phyloP scores from a whole-genome alignment of 2,888 invertebrate species.

The Tridacna gigas region DNA sequence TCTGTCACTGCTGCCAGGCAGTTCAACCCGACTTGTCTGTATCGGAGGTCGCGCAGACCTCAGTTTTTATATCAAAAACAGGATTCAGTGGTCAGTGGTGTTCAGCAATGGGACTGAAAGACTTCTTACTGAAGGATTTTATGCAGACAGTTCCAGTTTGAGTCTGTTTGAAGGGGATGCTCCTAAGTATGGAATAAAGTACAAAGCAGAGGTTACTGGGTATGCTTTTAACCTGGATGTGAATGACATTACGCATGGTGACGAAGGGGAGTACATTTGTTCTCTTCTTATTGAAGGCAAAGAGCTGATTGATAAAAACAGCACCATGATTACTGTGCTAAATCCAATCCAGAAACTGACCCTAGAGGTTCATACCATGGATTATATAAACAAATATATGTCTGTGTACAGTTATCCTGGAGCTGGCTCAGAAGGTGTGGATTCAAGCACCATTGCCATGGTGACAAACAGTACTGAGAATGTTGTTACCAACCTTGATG shows the following conservation, averaged over 20 bases:
- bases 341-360: constrained; percentile 12
- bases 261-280: constrained; percentile 13
- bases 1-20: constrained; percentile 10
- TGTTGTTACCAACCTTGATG: not conserved
- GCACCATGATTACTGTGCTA: not conserved
- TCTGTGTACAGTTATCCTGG: not conserved
- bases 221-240: constrained; percentile 18
- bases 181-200: constrained; percentile 15
- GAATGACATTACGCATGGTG: constrained; percentile 3
- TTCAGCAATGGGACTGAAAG: constrained; percentile 22
- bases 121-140: constrained; percentile 11
- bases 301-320: not conserved
- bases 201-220: constrained; percentile 6
- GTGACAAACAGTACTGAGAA: not conserved
- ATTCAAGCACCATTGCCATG: too few relatives aligned
- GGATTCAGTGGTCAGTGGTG: constrained; percentile 7
- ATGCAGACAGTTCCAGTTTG: constrained; percentile 6
- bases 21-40: constrained; percentile 12
- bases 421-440: too few relatives aligned
- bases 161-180: not conserved
- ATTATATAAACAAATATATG: not conserved
- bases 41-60: constrained; percentile 7
- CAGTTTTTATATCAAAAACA: constrained; percentile 25
- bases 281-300: constrained; percentile 8
- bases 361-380: constrained; percentile 17